These are phyloP conservation scores for Scomberomorus guttatus DNA, from an alignment of 2,797 vertebrate species.

Conservation along the genomic window DNA sequence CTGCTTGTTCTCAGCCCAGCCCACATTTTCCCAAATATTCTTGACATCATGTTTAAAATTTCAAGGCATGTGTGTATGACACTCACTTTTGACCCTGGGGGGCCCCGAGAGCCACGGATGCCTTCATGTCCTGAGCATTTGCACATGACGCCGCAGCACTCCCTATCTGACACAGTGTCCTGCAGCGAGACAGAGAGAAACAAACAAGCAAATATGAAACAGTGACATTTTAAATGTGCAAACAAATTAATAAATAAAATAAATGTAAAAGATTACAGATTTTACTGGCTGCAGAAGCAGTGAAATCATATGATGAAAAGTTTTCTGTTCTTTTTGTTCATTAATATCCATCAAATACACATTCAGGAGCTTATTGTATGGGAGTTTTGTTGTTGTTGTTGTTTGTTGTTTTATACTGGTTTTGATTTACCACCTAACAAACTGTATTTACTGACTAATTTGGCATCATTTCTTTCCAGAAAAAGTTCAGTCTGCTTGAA, in stretches of 20 bases:
- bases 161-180: constrained; percentile 86
- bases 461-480: no score
- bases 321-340: no score
- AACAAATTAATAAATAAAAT: no score
- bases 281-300: no score
- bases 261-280: no score
- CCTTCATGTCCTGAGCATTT: constrained; percentile 90
- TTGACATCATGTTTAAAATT: constrained; percentile 11
- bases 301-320: not conserved
- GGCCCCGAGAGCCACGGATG: constrained; percentile 80
- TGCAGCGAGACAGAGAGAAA: constrained; percentile 62
- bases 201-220: not conserved
- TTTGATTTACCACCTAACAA: no score
- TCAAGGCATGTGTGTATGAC: not conserved
- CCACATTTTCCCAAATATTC: not conserved
- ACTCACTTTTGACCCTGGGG: constrained; percentile 86
- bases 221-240: no score
- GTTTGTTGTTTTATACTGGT: no score
- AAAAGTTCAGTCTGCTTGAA: no score
- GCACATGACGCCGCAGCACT: constrained; percentile 88
- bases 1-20: not conserved
- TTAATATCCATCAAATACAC: not conserved
- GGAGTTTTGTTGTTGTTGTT: no score
- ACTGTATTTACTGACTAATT: no score
- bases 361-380: no score